Conservation (phyloP, 1,140 invertebrate species). For the Arion vulgaris region DNA sequence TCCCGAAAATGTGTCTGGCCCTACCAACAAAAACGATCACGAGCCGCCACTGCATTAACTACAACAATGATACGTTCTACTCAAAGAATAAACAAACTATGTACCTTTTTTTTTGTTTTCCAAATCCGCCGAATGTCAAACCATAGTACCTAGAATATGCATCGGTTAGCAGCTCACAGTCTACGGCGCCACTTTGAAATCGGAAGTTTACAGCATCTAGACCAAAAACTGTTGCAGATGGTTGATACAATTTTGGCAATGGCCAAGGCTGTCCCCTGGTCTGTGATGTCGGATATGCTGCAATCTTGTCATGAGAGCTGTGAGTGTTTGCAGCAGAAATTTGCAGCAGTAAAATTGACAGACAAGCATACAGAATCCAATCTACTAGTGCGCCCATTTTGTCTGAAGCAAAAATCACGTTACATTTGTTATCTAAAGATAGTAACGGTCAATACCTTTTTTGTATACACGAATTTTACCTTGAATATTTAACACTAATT, state of each 20-base stretch:
- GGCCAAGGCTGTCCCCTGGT: constrained; percentile 61
- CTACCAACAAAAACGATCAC: too few species aligned
- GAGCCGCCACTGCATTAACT: too few species aligned
- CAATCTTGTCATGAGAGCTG: constrained; percentile 66
- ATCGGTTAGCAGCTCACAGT: constrained; percentile 50
- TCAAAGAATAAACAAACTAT: too few species aligned
- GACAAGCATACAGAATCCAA: neutral
- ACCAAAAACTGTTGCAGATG: constrained; percentile 32
- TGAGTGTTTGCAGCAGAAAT: neutral
- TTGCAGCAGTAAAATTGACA: neutral
- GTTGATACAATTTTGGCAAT: constrained; percentile 51
- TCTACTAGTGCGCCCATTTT: neutral
- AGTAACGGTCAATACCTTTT: too few species aligned
- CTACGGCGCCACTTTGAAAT: constrained; percentile 41
- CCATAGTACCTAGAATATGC: constrained; percentile 52
- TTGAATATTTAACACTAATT: too few species aligned
- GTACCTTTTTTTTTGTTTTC: constrained; percentile 6
- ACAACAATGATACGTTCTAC: too few species aligned
- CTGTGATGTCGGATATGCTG: neutral
- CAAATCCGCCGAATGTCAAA: constrained; percentile 47
- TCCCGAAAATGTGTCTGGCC: too few species aligned
- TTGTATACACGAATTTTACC: too few species aligned
- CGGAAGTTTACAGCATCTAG: constrained; percentile 55
- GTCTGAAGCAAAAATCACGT: neutral
- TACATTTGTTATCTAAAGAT: neutral